These are phyloP conservation scores for Cantharis lateralis DNA, from an alignment of 2,888 invertebrate species.

Conservation along the genomic window DNA sequence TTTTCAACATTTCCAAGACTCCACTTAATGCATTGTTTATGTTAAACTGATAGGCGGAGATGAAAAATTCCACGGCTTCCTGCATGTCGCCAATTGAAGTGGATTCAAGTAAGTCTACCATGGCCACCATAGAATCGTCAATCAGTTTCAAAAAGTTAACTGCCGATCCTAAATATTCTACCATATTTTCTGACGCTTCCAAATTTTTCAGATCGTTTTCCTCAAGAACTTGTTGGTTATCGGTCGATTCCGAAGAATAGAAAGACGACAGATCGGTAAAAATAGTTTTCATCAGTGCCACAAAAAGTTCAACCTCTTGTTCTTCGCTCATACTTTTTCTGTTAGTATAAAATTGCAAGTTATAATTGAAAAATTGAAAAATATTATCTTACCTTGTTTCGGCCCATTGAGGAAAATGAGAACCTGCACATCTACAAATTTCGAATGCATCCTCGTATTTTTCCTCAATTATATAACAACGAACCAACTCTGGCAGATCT, in stretches of 20 bases:
- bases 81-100: slow-evolving; percentile 78
- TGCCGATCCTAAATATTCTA: slow-evolving; percentile 70
- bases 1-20: slow-evolving; percentile 69
- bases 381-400: slow-evolving; percentile 22
- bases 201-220: slow-evolving; percentile 54
- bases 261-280: slow-evolving; percentile 34
- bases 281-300: slow-evolving; percentile 36
- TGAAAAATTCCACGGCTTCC: slow-evolving; percentile 89
- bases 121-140: slow-evolving; percentile 64
- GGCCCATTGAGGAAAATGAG: slow-evolving; percentile 22
- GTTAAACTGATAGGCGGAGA: slow-evolving; percentile 77
- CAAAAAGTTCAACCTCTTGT: slow-evolving; percentile 36
- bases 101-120: slow-evolving; percentile 75
- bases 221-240: slow-evolving; percentile 42
- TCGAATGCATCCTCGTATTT: slow-evolving; percentile 61
- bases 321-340: slow-evolving; percentile 33
- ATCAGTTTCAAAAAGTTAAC: slow-evolving; percentile 45
- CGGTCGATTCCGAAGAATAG: slow-evolving; percentile 38
- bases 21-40: slow-evolving; percentile 68
- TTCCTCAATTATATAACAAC: slow-evolving; percentile 56
- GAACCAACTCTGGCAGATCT: slow-evolving; percentile 44
- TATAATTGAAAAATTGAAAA: background rate
- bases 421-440: slow-evolving; percentile 30
- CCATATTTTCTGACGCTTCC: slow-evolving; percentile 55
- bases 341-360: slow-evolving; percentile 5